phyloP scores from a whole-genome alignment of 2,113 vertebrate species.

The Podiceps cristatus region DNA sequence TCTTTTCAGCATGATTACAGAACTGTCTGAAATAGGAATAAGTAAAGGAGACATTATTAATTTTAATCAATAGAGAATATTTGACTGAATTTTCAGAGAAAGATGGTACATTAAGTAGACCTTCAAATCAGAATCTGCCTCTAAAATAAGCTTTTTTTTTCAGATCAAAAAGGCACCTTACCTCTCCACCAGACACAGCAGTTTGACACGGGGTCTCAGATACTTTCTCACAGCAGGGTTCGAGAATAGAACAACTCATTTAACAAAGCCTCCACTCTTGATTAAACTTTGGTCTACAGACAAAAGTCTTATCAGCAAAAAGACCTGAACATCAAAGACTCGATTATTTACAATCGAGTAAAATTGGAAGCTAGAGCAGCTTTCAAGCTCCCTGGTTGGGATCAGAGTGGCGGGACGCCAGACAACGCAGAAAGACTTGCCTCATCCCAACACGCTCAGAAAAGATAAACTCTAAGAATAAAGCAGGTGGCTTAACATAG shows the following conservation, averaged over 20 bases:
- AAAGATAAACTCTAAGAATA: background rate
- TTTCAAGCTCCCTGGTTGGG: background rate
- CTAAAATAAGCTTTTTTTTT: background rate
- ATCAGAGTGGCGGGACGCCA: background rate
- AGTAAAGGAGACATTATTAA: background rate
- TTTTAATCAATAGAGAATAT: background rate
- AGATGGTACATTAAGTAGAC: background rate
- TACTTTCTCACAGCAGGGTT: background rate
- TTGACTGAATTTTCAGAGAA: background rate
- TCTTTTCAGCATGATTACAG: background rate
- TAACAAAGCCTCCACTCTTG: background rate
- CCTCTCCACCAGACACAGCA: background rate
- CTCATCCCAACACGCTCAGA: background rate
- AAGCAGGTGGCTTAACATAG: background rate
- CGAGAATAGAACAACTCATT: background rate
- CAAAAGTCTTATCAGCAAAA: background rate
- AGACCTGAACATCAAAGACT: background rate
- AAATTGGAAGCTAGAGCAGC: background rate
- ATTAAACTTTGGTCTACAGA: background rate
- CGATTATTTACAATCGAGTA: background rate
- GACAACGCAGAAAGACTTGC: background rate
- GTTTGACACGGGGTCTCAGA: background rate
- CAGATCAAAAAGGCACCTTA: background rate
- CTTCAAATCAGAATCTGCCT: background rate
- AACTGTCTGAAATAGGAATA: background rate